Base-by-base conservation (phyloP, 1,140 invertebrate species). In the Trichogramma pretiosum region DNA sequence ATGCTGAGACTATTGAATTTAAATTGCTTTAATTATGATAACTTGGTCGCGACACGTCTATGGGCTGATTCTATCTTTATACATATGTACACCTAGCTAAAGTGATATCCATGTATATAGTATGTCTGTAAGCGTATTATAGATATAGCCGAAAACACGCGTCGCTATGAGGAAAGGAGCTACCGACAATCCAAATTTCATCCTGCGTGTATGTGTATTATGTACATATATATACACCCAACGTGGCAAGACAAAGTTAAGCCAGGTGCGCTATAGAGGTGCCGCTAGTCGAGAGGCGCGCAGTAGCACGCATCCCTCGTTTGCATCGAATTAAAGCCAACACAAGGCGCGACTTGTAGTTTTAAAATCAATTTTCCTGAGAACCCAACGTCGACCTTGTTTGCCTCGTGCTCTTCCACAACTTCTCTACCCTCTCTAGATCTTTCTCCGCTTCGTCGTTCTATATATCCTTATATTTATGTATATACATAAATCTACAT, bases 1-100 rank as follows among this genome's bases (percentile, higher is more conserved):
- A 66, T 66, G 67, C 59, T 60, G 62, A 70, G 70, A 68, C 70
- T 68, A 72, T 72, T 72, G 69, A 72, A 70, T 72, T 72, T 70
- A 72, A 70, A 70, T 72, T 70, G 66, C 63, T 61, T 65, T 70
- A 67, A 70, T 72, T 70, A 70, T 68, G 68, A 70, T 65, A 59
- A 18, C 35, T 46, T 30, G 35, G 17, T 21, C 18, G 22, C 24
- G n/a, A n/a, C n/a, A n/a, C n/a, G n/a, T n/a, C n/a, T n/a, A n/a
- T n/a, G n/a, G n/a, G n/a, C n/a, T n/a, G n/a, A n/a, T n/a, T n/a
- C n/a, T n/a, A n/a, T n/a, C n/a, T n/a, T n/a, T n/a, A n/a, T n/a
- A n/a, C n/a, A n/a, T n/a, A n/a, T n/a, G n/a, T n/a, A n/a, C n/a
- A n/a, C n/a, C n/a, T n/a, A n/a, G n/a, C n/a, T n/a, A n/a, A n/a